Base-by-base conservation (phyloP, 2,888 invertebrate genomes). In the Gortyna flavago region DNA sequence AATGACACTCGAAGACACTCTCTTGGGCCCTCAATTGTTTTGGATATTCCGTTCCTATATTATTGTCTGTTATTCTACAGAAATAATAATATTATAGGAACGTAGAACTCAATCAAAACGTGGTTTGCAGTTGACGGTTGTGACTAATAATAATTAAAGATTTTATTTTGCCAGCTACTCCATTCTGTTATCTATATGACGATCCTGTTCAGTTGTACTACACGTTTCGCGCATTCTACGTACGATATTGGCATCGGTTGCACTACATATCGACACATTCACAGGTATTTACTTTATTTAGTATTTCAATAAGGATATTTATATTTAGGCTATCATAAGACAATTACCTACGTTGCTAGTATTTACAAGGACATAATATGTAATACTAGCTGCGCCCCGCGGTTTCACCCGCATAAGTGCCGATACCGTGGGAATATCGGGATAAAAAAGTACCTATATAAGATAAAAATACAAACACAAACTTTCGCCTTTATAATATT, bases 251-350 rank as follows among this genome's bases (percentile, higher is more conserved):
- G 98, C 98, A 98, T 94, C 97, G 99, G 51, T 97, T 99, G 73
- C 99, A 99, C 92, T 98, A 98, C 80, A 98, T 99, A 51, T 99
- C 99, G 75, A 99, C 98, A 67, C 99, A 99, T 95, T 98, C 98
- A 62, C 99, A 99, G 96, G 97, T 97, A 92, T 78, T n/a, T 71
- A 25, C 11, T n/a, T 44, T 44, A 51, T 54, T 62, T 4, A 35
- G 7, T 11, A 54, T 54, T 54, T 35, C 54, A 51, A 8, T 32
- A 48, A 44, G 3, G 11, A 44, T 11, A 62, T 41, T 66, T 21
- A 44, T 11, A 62, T 41, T 66, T 21, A 29, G 29, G 7, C 44
- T 66, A 54, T 69, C 25, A n/a, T 25, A 18, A 25, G 18, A 44
- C 18, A 35, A 13, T 18, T 7, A 65, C 41, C 18, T 41, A 65